Conservation (phyloP, 2,113 vertebrate species). For the Cryptomyrus ogoouensis region DNA sequence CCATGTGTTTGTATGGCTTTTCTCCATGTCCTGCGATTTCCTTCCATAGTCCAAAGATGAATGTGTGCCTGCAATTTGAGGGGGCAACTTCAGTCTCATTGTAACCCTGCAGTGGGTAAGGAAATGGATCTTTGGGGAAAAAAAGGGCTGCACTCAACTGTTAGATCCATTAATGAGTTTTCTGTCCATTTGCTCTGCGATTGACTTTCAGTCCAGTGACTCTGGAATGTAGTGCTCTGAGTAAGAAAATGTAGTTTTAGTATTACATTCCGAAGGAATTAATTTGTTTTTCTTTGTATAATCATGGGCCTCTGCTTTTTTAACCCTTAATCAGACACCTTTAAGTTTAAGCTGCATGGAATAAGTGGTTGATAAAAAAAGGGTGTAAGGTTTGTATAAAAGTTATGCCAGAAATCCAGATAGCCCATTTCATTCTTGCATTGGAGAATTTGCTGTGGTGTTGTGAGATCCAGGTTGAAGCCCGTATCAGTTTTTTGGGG, state of each 20-base stretch:
- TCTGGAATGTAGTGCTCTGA: not conserved
- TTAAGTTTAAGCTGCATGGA: not conserved
- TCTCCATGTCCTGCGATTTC: not conserved
- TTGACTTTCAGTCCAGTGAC: slow-evolving; percentile 18
- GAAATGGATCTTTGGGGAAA: not conserved
- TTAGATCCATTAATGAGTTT: not conserved
- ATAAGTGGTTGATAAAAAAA: not conserved
- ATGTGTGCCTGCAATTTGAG: not conserved
- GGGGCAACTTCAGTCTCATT: not conserved
- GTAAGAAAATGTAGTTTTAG: slow-evolving; percentile 1
- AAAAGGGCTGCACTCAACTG: not conserved
- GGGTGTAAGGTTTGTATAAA: not conserved
- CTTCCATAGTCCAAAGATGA: not conserved
- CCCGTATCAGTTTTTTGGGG: not conserved
- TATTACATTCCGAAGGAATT: not conserved
- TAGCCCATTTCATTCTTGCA: not conserved
- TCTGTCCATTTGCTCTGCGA: not conserved
- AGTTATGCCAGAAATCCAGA: not conserved
- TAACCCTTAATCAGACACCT: not conserved
- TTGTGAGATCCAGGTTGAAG: not conserved
- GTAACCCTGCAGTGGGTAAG: not conserved
- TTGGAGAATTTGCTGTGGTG: not conserved
- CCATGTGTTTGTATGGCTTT: not conserved
- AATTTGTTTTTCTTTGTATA: not conserved
- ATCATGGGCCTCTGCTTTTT: not conserved